A percentile compares a stretch with the other conserved stretches of the same genome.
Evolutionary conservation across 2,888 invertebrate genomes (phyloP).

Genomic region (Leptarthrus brevirostris): DNA sequence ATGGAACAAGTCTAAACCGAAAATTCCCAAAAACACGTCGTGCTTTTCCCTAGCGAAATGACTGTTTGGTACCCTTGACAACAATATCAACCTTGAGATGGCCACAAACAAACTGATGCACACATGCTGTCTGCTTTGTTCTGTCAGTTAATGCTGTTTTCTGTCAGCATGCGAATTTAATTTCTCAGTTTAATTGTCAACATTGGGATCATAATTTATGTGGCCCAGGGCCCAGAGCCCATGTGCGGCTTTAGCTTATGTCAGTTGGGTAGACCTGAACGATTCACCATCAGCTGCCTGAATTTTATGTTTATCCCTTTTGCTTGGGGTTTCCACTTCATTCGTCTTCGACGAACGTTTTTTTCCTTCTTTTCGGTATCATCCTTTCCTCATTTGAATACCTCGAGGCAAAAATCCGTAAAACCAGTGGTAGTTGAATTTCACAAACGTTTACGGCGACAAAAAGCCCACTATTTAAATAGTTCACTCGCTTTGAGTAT

Average conservation of each 20-base stretch:
- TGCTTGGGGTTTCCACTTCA: background rate
- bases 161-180: conserved; percentile 40
- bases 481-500: background rate
- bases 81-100: no score
- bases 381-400: conserved; percentile 35
- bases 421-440: background rate
- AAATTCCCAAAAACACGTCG: no score
- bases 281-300: conserved; percentile 24
- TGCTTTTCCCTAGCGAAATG: no score
- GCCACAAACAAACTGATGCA: no score
- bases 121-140: conserved; percentile 40
- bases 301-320: conserved; percentile 21
- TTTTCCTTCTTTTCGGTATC: no score
- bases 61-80: no score
- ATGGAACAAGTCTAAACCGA: no score
- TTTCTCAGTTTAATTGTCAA: conserved; percentile 48
- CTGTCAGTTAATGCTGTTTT: conserved; percentile 34
- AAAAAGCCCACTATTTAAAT: conserved; percentile 45
- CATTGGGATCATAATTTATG: conserved; percentile 40
- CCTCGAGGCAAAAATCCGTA: background rate
- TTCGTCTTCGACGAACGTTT: no score
- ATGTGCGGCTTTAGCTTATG: background rate
- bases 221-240: background rate
- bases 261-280: background rate
- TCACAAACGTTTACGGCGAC: conserved; percentile 26